Base-by-base conservation (phyloP, 2,888 invertebrate genomes). In the Amblyteles armatorius region DNA sequence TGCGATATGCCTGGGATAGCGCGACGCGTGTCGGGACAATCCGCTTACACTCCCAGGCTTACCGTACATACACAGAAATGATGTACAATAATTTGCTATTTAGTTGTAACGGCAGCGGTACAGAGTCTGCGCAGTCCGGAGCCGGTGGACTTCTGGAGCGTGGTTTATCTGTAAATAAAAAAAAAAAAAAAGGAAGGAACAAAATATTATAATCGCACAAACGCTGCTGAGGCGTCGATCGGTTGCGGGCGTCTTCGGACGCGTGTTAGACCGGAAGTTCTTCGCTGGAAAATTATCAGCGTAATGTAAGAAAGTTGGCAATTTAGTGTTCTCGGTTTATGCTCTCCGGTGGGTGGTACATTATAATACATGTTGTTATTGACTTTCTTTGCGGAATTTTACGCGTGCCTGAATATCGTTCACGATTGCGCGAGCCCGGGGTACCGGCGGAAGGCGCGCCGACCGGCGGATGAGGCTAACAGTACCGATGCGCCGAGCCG, bases 1-100 rank as follows among this genome's bases (percentile, higher is more conserved):
- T 19, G 67, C 48, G 48, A 77, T 55, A 69, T 73, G 71, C 81
- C 50, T 73, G 72, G 26, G 26, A 77, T 74, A 74, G 48, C 55
- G 69, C 63, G 36, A 69, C n/a, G 33, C 19, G 55, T 52, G 57
- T 73, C n/a, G 19, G 40, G 19, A 19, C 63, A 19, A 22, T 65
- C 52, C 60, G 9, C 63, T 77, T 52, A 55, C 67, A 33, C 40
- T 48, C 19, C 60, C 6, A 44, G 16, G 22, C 60, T 44, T 57
- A n/a, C 16, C 7, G 36, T 63, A 33, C 3, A 16, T 50, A 60
- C 55, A 26, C 44, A 55, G 11, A 33, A 40, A 19, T 7, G 13
- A 57, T 72, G 55, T 79, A 50, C 36, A n/a, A 48, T 65, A 36
- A 50, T 67, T 33, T 16, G 50, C 65, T 22, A 72, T 33, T n/a